Evolutionary conservation across 2,113 vertebrate species (phyloP).

Genomic region (Myotis brandtii): DNA sequence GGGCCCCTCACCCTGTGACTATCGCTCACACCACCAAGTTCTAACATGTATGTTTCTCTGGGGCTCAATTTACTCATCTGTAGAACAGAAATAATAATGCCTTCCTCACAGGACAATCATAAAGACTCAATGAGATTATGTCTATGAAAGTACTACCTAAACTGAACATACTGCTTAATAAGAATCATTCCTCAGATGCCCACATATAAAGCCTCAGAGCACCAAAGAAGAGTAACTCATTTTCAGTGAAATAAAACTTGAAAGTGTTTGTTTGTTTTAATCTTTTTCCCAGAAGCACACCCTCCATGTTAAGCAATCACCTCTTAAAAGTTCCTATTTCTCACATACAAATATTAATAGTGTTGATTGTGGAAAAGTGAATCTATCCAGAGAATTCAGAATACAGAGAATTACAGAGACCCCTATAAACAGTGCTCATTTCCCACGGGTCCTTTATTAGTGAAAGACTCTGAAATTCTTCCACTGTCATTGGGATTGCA

Average conservation of each 20-base stretch:
- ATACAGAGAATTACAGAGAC: not conserved
- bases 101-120: not conserved
- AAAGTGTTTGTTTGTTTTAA: not conserved
- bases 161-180: not conserved
- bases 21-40: not conserved
- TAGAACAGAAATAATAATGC: not conserved
- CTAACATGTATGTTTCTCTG: not conserved
- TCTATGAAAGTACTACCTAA: not conserved
- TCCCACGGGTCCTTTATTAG: not conserved
- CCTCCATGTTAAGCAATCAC: not conserved
- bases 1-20: not conserved
- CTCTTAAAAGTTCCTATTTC: slow-evolving; percentile 4
- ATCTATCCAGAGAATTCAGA: not conserved
- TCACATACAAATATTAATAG: not conserved
- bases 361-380: not conserved
- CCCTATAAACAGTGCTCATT: not conserved
- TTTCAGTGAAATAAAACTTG: not conserved
- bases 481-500: not conserved
- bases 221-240: not conserved
- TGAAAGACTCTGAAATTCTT: not conserved
- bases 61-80: not conserved
- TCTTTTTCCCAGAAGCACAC: not conserved
- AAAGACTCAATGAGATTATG: not conserved
- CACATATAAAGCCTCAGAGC: not conserved
- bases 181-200: not conserved